phyloP scores from a whole-genome alignment of 2,888 invertebrate genomes.

The Tholera decimalis region DNA sequence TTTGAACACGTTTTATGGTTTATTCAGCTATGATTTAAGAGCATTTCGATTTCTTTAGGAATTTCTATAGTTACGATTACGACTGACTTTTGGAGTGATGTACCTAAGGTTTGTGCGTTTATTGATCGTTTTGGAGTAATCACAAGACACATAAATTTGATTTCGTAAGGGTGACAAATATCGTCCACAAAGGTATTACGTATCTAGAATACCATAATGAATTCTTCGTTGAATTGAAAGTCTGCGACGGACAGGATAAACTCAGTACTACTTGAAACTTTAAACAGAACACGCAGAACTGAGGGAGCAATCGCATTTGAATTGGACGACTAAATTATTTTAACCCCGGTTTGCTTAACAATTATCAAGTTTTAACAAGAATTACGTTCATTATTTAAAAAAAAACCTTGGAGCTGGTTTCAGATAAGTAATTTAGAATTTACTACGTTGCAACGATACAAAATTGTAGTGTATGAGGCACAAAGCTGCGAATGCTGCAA shows the following conservation, averaged over 20 bases:
- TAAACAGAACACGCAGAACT: constrained; percentile 46
- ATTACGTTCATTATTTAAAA: constrained; percentile 28
- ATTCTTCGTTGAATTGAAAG: constrained; percentile 28
- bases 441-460: constrained; percentile 18
- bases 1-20: constrained; percentile 29
- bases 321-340: constrained; percentile 48
- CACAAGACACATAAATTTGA: constrained; percentile 25
- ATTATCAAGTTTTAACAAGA: constrained; percentile 29
- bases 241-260: constrained; percentile 36
- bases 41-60: constrained; percentile 90
- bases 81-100: constrained; percentile 66
- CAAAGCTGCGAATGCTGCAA: constrained; percentile 51
- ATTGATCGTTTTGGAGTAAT: constrained; percentile 35
- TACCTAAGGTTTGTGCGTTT: constrained; percentile 47
- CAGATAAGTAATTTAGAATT: constrained; percentile 27
- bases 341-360: constrained; percentile 32
- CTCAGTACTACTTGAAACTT: constrained; percentile 43
- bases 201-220: constrained; percentile 8
- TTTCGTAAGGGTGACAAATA: constrained; percentile 19
- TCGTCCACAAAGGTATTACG: not conserved
- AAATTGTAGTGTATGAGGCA: constrained; percentile 50
- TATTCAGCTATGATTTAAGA: constrained; percentile 85
- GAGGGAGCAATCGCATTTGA: constrained; percentile 41
- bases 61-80: constrained; percentile 78
- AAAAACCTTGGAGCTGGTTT: constrained; percentile 35